A percentile compares a stretch with the other conserved stretches of the same genome.
These are phyloP conservation scores for Phyllopteryx taeniolatus DNA, from an alignment of 2,113 vertebrate species.

Conservation along the genomic window DNA sequence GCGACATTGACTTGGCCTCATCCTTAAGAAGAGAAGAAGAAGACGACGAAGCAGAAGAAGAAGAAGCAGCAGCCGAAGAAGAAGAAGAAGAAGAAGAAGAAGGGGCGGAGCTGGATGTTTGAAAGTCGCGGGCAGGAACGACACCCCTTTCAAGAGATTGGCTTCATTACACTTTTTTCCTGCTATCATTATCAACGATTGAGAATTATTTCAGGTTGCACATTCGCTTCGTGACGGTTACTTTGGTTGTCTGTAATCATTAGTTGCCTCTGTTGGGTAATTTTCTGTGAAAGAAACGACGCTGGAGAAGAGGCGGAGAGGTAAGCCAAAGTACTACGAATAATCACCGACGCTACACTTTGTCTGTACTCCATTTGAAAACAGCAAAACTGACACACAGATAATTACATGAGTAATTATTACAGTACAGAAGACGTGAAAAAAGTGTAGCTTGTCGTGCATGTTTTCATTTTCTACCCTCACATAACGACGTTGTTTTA, in stretches of 20 bases:
- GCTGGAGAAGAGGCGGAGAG: constrained; percentile 12
- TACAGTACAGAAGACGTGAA: no score
- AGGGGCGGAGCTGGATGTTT: constrained; percentile 61
- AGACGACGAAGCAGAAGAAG: constrained; percentile 36
- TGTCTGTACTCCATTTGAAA: no score
- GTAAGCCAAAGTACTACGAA: constrained; percentile 15
- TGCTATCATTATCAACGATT: background rate
- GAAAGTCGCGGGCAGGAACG: constrained; percentile 71
- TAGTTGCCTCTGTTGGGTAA: accelerated
- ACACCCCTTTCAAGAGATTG: background rate
- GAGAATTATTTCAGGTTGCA: background rate
- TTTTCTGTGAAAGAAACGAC: constrained; percentile 8
- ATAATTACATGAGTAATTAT: no score
- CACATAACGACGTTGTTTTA: no score
- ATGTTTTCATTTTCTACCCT: no score
- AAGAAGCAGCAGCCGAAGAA: background rate
- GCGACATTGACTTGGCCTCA: background rate
- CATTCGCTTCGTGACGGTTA: background rate
- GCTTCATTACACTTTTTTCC: no score
- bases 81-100: constrained; percentile 9
- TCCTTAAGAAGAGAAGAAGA: constrained; percentile 24
- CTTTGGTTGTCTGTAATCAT: background rate
- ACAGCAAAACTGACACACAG: no score
- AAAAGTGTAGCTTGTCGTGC: no score
- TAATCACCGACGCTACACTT: background rate